Evolutionary conservation across 64 coral and sea anemone species (phyloP), one percentile per base, ranked within the genome.

Genomic region (Montipora cactus): DNA sequence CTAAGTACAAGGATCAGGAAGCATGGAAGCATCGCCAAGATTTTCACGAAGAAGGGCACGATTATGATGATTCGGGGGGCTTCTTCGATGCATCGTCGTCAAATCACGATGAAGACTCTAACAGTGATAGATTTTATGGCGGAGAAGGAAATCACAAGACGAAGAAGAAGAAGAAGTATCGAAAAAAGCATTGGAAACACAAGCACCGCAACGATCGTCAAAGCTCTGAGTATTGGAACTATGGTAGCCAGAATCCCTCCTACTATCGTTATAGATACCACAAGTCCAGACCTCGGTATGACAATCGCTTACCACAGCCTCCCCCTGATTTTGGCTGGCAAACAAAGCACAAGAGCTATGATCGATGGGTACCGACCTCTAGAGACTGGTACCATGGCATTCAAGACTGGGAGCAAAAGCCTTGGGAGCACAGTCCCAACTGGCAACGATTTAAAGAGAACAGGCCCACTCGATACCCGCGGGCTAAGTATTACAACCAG

Each of bases 161-260:
- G 8, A 78, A 8, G 76, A 78, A 8, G 76, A 48, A 86, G 3
- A 78, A 8, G 76, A 48, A 86, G 3, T 18, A 86, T 45, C 46
- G 82, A 86, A 49, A 13, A 18, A 86, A 86, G 18, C 64, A 86
- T 8, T 19, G 10, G 16, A 86, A 86, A 20, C 44, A 86, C 19
- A 86, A 86, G 19, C 37, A 71, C 21, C 64, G 82, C 47, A 86
- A 86, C 19, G 62, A 86, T 20, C 67, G 82, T 66, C 82, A 86
- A 72, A 86, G 82, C 46, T 70, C 70, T 86, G 82, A 86, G 46
- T 86, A 71, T 46, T 86, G 62, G 82, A 37, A 14, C 19, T 71
- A 86, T 16, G 37, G 82, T 4, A 19, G 68, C 45, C 62, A 86
- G 67, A 71, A 86, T 71, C 82, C 82, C 3, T 72, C 51, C 62